phyloP scores from a whole-genome alignment of 2,113 vertebrate species.

The Puma concolor region DNA sequence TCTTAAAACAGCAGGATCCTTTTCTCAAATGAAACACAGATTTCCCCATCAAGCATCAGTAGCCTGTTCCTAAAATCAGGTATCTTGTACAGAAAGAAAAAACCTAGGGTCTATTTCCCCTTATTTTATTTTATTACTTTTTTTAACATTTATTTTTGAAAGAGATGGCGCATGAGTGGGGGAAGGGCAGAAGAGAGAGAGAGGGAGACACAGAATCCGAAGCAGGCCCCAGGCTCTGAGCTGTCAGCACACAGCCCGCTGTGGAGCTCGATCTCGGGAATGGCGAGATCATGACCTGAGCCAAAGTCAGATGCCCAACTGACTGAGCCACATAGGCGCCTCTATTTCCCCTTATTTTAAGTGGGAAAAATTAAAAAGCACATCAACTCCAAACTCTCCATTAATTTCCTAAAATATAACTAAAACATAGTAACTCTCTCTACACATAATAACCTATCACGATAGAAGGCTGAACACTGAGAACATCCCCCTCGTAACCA shows the following conservation, averaged over 20 bases:
- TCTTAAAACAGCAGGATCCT: not conserved
- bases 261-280: not conserved
- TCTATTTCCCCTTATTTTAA: not conserved
- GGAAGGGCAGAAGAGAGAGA: not conserved
- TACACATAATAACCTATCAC: not conserved
- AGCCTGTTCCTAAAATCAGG: not conserved
- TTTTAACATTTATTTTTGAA: not conserved
- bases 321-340: not conserved
- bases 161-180: not conserved
- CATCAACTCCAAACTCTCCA: not conserved
- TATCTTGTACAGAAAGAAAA: not conserved
- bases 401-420: not conserved
- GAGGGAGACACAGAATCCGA: not conserved
- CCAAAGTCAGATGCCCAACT: not conserved
- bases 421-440: not conserved
- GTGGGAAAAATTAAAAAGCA: not conserved
- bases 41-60: not conserved
- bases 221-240: not conserved
- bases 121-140: not conserved
- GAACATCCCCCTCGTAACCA: not conserved
- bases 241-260: not conserved
- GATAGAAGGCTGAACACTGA: not conserved
- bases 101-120: not conserved
- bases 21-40: not conserved
- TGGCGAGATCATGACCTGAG: not conserved